Evolutionary conservation across 2,888 invertebrate species (phyloP), one percentile per base, ranked within the genome.

Genomic region (Caenorhabditis macrosperma): DNA sequence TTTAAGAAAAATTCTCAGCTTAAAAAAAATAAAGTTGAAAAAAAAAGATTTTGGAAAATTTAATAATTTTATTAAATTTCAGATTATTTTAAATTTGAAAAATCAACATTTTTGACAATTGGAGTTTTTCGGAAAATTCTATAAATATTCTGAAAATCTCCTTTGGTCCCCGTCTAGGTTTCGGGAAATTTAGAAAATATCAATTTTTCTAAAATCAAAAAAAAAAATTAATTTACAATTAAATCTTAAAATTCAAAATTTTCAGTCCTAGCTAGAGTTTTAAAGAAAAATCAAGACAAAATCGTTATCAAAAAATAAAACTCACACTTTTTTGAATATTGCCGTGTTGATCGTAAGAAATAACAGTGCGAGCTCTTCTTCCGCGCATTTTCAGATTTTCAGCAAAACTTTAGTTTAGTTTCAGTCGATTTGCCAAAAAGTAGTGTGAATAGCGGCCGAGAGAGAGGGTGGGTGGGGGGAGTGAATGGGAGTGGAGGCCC

Each of bases 331-430:
- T 72, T 4, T 63, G 61, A 22, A 72, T 72, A 30, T 63, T 72
- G 54, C 71, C 71, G 46, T 72, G n/a, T 30, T 72, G 71, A 72
- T 72, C 71, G 55, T 72, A 72, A 46, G 55, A 22, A 63, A 72
- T 72, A 54, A 72, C 61, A 26, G 71, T 60, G 44, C 63, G 61
- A 33, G 61, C 46, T 55, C 71, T 61, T 72, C 71, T 72, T 72
- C 71, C 71, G 35, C 71, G 63, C 71, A 72, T 72, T 50, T 38
- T 68, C n/a, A n/a, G 3, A 6, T 41, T 41, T 41, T 41, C 10
- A 35, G 35, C 6, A 6, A 35, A 35, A 24, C 12, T 68, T 38
- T 28, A 67, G 67, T 33, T 10, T 10, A n/a, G n/a, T n/a, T n/a
- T n/a, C n/a, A n/a, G n/a, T n/a, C n/a, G n/a, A n/a, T n/a, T n/a